Base-by-base conservation (phyloP, 2,888 invertebrate species). In the Papilio protenor region DNA sequence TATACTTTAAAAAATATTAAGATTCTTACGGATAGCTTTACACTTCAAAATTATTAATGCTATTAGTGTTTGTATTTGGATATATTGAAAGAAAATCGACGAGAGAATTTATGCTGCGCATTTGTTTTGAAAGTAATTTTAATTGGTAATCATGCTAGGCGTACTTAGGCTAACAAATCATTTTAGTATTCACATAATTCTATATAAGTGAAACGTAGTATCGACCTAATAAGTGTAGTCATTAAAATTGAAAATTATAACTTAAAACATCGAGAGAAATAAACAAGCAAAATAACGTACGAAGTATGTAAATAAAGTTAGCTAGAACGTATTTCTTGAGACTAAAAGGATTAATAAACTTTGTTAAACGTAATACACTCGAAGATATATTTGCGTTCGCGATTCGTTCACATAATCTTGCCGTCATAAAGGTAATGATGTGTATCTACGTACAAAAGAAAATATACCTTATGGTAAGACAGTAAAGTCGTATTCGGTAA, bases 1-100 rank as follows among this genome's bases (percentile, higher is more conserved):
- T 83, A 80, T 80, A 80, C 74, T 52, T 79, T 57, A 47, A 21
- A 57, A 52, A 27, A 27, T 18, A 33, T 72, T n/a, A 71, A n/a
- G n/a, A 72, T 0, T 11, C 2, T 49, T 52, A 45, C 47, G 5
- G n/a, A 27, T 72, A 49, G 16, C 21, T 72, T 27, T 6, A 21
- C 10, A 49, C 27, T 52, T 49, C 21, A 21, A 14, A 47, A 33
- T 14, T 23, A 57, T 16, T 55, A 57, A 57, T n/a, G 40, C 40
- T 5, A 40, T 40, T 40, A 40, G 40, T 40, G 40, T 40, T 40
- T 40, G 40, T 1, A 40, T 40, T 40, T 40, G 40, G 40, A 40
- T 40, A 40, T 40, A 40, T 40, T 40, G 8, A 6, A 40, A 40
- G 40, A 40, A 40, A 40, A 40, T 8, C 1, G 40, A 40, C 40